Conservation (phyloP, 1,140 invertebrate genomes). For the Paralvinella palmiformis region DNA sequence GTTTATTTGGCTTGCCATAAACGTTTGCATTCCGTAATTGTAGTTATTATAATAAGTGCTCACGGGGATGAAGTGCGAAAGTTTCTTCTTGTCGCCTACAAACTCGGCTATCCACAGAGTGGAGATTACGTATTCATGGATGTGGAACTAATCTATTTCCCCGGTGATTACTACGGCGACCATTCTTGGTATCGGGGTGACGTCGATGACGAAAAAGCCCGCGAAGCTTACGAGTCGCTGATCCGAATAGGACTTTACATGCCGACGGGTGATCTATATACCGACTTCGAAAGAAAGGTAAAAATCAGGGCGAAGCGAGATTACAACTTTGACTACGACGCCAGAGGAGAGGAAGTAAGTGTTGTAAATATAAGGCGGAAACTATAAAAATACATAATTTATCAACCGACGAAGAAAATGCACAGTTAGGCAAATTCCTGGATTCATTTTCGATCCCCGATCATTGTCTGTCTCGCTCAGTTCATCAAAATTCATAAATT, state of each 20-base stretch:
- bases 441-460: no score
- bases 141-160: conserved; percentile 75
- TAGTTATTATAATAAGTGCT: conserved; percentile 77
- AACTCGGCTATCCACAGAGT: conserved; percentile 69
- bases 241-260: conserved; percentile 75
- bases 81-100: conserved; percentile 78
- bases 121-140: conserved; percentile 85
- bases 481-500: not conserved
- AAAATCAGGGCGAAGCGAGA: conserved; percentile 67
- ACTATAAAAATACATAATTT: not conserved
- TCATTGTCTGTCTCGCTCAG: not conserved
- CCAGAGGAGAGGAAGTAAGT: conserved; percentile 33
- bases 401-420: not conserved
- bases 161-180: conserved; percentile 41
- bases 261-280: conserved; percentile 48
- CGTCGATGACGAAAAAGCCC: conserved; percentile 25
- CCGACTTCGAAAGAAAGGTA: conserved; percentile 64
- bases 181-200: conserved; percentile 5
- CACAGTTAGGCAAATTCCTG: no score
- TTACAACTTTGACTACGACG: conserved; percentile 61
- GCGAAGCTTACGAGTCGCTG: conserved; percentile 77
- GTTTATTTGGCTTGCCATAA: not conserved
- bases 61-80: conserved; percentile 73
- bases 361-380: not conserved
- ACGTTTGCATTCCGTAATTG: not conserved